Percentiles rank a stretch among this genome's conserved stretches.
Evolutionary conservation across 2,113 vertebrate species (phyloP).

Genomic region (Clarias macrocephalus): DNA sequence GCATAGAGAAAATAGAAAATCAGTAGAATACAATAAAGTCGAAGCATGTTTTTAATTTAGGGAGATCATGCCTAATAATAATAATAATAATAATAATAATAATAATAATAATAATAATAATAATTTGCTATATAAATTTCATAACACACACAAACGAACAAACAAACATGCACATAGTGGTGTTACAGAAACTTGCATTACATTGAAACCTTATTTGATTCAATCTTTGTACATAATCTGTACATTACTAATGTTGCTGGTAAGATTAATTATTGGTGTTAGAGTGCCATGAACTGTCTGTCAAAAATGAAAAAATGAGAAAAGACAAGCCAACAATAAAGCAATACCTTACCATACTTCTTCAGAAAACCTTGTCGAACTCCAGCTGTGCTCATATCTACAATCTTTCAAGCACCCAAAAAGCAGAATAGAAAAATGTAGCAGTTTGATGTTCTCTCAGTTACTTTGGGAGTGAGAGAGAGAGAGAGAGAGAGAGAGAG

Average conservation of each 20-base stretch:
- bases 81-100: neutral
- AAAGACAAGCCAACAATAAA: neutral
- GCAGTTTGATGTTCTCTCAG: slow-evolving; percentile 42
- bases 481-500: slow-evolving; percentile 16
- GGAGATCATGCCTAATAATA: neutral
- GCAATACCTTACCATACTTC: slow-evolving; percentile 75
- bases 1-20: neutral
- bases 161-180: neutral
- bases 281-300: too few relatives aligned
- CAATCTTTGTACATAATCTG: neutral
- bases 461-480: slow-evolving; percentile 33
- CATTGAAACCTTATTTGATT: neutral
- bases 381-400: slow-evolving; percentile 70
- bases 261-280: neutral
- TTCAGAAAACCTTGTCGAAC: slow-evolving; percentile 76
- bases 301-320: neutral
- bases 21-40: neutral
- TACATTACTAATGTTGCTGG: too few relatives aligned
- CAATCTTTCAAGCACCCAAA: slow-evolving; percentile 51
- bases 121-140: neutral
- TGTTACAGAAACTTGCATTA: neutral
- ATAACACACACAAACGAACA: neutral
- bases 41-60: neutral
- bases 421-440: slow-evolving; percentile 53
- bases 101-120: neutral